Percentiles rank a stretch among this genome's conserved stretches.
phyloP scores from a whole-genome alignment of 2,888 invertebrate genomes.

The Stenoptilia bipunctidactyla region DNA sequence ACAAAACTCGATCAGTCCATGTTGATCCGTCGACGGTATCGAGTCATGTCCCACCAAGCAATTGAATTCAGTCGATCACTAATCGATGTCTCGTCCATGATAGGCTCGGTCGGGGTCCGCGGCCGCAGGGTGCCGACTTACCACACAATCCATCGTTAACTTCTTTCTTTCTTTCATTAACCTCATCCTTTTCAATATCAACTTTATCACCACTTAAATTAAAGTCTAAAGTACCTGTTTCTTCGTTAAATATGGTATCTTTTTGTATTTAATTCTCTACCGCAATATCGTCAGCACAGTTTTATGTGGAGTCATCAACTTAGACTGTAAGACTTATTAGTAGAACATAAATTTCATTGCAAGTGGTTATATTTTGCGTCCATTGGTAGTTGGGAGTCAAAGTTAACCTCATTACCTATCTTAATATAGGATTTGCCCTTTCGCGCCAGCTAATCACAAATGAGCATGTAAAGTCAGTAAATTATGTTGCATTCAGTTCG shows the following conservation, averaged over 20 bases:
- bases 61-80: slow-evolving; percentile 72
- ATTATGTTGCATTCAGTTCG: slow-evolving; percentile 67
- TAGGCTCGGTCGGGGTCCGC: slow-evolving; percentile 66
- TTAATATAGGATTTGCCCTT: slow-evolving; percentile 72
- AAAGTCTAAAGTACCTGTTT: slow-evolving; percentile 48
- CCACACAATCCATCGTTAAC: slow-evolving; percentile 73
- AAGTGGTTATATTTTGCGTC: slow-evolving; percentile 23
- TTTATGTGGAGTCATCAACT: slow-evolving; percentile 30
- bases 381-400: slow-evolving; percentile 30
- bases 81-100: slow-evolving; percentile 72
- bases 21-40: slow-evolving; percentile 61
- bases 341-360: slow-evolving; percentile 42
- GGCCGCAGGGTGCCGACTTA: slow-evolving; percentile 71
- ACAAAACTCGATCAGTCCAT: slow-evolving; percentile 57
- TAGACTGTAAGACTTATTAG: slow-evolving; percentile 34
- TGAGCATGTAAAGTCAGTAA: slow-evolving; percentile 69
- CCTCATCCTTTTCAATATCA: slow-evolving; percentile 44
- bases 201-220: slow-evolving; percentile 40
- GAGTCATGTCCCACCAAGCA: slow-evolving; percentile 63
- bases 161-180: slow-evolving; percentile 69
- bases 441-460: slow-evolving; percentile 71
- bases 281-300: slow-evolving; percentile 61
- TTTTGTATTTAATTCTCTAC: slow-evolving; percentile 65
- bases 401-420: slow-evolving; percentile 72
- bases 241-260: slow-evolving; percentile 47